A percentile compares a stretch with the other conserved stretches of the same genome.
Evolutionary conservation across 2,113 vertebrate species (phyloP).

Genomic region (Notiomystis cincta): DNA sequence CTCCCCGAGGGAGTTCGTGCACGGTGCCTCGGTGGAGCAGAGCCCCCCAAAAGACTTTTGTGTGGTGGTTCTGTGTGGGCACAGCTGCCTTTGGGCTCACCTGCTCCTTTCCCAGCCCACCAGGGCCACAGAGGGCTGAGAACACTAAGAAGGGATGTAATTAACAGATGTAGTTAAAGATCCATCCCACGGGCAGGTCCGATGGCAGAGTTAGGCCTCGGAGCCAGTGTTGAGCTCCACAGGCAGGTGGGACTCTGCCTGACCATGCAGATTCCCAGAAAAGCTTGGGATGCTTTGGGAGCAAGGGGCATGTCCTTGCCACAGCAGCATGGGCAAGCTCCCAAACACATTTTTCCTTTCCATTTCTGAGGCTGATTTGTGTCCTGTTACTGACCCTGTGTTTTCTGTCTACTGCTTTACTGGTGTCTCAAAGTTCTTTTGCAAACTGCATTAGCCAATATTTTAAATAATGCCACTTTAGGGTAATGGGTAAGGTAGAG

Average conservation of each 20-base stretch:
- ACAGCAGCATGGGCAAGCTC: background rate
- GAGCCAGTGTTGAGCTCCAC: background rate
- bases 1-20: too few species aligned
- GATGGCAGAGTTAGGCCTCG: background rate
- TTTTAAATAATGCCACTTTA: background rate
- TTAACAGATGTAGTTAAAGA: background rate
- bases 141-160: background rate
- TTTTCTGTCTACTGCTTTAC: background rate
- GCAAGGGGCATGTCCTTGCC: fast-evolving
- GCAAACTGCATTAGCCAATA: background rate
- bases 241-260: background rate
- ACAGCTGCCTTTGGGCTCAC: background rate
- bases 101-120: background rate
- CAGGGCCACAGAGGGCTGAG: background rate
- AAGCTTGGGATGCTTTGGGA: background rate
- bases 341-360: background rate
- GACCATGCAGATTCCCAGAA: background rate
- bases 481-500: background rate
- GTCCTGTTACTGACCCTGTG: background rate
- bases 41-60: background rate
- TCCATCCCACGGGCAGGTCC: fast-evolving
- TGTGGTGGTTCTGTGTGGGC: background rate
- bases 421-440: background rate
- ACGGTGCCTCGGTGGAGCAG: background rate
- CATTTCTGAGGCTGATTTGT: background rate